Evolutionary conservation across 2,888 invertebrate species (phyloP).

Genomic region (Amphipyra berbera): DNA sequence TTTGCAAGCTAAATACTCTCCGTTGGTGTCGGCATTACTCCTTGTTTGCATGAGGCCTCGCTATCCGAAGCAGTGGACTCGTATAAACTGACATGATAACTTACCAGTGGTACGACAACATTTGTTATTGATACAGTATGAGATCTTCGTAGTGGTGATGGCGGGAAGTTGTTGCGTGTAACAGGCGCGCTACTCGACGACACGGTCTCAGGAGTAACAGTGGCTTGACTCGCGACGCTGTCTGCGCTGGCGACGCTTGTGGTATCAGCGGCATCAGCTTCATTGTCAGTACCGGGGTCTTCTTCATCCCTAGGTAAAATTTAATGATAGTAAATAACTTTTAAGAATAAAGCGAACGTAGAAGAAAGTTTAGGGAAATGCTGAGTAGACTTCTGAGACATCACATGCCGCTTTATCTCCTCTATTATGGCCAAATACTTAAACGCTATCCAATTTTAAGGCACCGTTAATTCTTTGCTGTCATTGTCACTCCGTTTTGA

Average conservation of each 20-base stretch:
- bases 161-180: constrained; percentile 62
- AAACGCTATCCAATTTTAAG: too few species aligned
- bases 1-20: too few species aligned
- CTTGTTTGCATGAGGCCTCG: too few species aligned
- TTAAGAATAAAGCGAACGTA: background rate
- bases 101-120: constrained; percentile 67
- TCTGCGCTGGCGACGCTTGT: constrained; percentile 73
- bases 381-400: too few species aligned
- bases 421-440: too few species aligned
- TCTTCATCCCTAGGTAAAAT: constrained; percentile 69
- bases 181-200: constrained; percentile 82
- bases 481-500: too few species aligned
- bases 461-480: too few species aligned
- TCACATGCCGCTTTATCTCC: too few species aligned
- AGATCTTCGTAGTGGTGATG: constrained; percentile 81
- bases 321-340: constrained; percentile 1
- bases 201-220: constrained; percentile 81
- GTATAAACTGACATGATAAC: too few species aligned
- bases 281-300: constrained; percentile 71
- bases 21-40: too few species aligned
- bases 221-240: constrained; percentile 78
- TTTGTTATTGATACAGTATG: constrained; percentile 78
- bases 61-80: too few species aligned
- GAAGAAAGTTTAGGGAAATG: too few species aligned
- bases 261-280: constrained; percentile 71